Percentiles rank a stretch among this genome's conserved stretches.
Evolutionary conservation across 2,797 vertebrate species (phyloP).

Genomic region (Phaenicophaeus curvirostris): DNA sequence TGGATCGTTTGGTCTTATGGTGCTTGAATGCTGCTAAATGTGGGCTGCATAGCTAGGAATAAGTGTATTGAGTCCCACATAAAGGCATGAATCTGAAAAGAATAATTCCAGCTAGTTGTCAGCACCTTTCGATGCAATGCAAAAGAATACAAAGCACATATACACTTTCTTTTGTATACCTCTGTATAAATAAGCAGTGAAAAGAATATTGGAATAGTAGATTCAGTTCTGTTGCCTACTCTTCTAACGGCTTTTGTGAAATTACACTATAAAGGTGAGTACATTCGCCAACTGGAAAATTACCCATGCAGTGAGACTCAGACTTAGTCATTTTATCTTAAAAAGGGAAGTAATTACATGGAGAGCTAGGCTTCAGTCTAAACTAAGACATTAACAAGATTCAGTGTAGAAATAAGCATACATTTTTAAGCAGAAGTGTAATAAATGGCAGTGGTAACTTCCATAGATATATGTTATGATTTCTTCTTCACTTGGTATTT

Average conservation of each 20-base stretch:
- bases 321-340: background rate
- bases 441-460: background rate
- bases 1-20: background rate
- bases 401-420: background rate
- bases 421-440: background rate
- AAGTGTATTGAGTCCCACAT: background rate
- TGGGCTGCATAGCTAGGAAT: background rate
- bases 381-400: background rate
- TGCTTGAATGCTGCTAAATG: background rate
- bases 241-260: conserved; percentile 6
- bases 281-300: background rate
- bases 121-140: background rate
- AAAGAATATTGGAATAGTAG: background rate
- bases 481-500: background rate
- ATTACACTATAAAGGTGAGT: background rate
- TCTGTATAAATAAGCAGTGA: background rate
- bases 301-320: background rate
- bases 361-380: background rate
- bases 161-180: background rate
- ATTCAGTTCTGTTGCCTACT: background rate
- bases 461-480: background rate
- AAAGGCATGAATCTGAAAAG: background rate
- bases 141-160: background rate
- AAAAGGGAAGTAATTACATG: background rate
- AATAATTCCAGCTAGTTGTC: background rate